Percentiles rank a stretch among this genome's conserved stretches.
Conservation (phyloP, 1,140 invertebrate genomes). For the Zophobas morio region DNA sequence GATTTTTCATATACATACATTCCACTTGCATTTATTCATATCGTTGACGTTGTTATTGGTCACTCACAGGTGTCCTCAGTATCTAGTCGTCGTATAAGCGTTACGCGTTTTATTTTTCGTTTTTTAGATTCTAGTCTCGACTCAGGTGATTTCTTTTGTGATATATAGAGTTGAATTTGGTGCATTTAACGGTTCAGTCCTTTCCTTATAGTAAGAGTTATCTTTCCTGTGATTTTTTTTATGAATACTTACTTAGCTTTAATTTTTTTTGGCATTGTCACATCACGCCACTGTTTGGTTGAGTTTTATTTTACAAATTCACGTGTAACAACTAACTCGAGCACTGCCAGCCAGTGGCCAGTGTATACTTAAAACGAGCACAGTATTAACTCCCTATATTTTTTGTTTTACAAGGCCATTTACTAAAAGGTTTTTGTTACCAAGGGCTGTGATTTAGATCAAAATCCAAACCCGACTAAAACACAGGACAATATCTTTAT, state of each 20-base stretch:
- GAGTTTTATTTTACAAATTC: conserved; percentile 62
- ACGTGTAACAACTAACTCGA: conserved; percentile 30
- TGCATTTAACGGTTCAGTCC: conserved; percentile 34
- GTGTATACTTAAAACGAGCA: conserved; percentile 18
- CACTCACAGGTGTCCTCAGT: conserved; percentile 74
- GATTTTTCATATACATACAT: conserved; percentile 73
- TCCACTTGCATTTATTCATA: conserved; percentile 75
- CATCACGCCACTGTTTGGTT: conserved; percentile 66
- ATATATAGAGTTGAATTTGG: conserved; percentile 44
- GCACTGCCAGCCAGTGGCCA: conserved; percentile 37
- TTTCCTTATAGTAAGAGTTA: conserved; percentile 46
- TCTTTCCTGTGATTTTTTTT: conserved; percentile 67
- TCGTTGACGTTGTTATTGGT: conserved; percentile 75
- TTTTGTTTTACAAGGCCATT: conserved; percentile 33
- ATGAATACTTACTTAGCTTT: conserved; percentile 45
- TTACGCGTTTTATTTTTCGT: conserved; percentile 2
- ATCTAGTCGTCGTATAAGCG: conserved; percentile 65
- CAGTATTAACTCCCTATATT: conserved; percentile 27
- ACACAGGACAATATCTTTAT: too few relatives aligned
- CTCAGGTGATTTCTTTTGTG: conserved; percentile 10
- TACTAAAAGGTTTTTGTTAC: neutral
- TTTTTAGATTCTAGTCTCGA: conserved; percentile 1
- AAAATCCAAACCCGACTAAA: too few relatives aligned
- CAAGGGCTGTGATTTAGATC: too few relatives aligned
- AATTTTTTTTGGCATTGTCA: conserved; percentile 58